Conservation (phyloP, 1,140 invertebrate genomes). For the Plectrocnemia conspersa region DNA sequence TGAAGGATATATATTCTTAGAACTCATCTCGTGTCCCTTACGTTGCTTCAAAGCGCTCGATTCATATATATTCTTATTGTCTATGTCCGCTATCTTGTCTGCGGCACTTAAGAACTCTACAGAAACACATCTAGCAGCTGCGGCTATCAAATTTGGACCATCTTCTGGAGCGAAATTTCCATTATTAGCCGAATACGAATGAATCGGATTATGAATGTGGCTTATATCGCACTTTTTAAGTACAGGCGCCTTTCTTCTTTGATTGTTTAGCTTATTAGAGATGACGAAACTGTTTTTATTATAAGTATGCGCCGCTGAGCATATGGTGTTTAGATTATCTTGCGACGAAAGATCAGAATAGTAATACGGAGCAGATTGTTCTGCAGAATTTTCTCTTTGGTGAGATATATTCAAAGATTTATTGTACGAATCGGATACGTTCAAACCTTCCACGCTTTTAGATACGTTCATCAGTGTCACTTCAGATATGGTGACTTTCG, state of each 20-base stretch:
- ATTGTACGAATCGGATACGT: not conserved
- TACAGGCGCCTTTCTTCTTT: slow-evolving; percentile 52
- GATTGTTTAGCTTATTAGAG: slow-evolving; percentile 62
- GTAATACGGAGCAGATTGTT: slow-evolving; percentile 74
- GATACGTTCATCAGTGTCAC: slow-evolving; percentile 38
- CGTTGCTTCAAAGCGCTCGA: slow-evolving; percentile 59
- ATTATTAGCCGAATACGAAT: slow-evolving; percentile 43
- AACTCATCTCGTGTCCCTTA: slow-evolving; percentile 45
- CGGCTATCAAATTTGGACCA: slow-evolving; percentile 55
- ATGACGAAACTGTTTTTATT: slow-evolving; percentile 48
- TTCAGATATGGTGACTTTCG: slow-evolving; percentile 50
- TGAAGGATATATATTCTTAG: slow-evolving; percentile 53
- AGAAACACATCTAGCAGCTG: slow-evolving; percentile 60
- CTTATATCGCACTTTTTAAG: slow-evolving; percentile 69
- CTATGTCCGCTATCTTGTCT: slow-evolving; percentile 65
- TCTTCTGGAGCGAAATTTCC: slow-evolving; percentile 43
- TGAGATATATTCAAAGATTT: slow-evolving; percentile 41
- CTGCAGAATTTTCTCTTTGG: slow-evolving; percentile 51
- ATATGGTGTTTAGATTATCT: slow-evolving; percentile 45
- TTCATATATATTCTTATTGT: slow-evolving; percentile 73
- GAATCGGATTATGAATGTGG: slow-evolving; percentile 73
- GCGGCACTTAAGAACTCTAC: slow-evolving; percentile 62
- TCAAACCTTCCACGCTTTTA: slow-evolving; percentile 14
- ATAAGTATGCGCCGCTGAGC: slow-evolving; percentile 37
- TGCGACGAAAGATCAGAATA: slow-evolving; percentile 73